phyloP scores from a whole-genome alignment of 2,113 vertebrate genomes.

The Fregetta grallaria region DNA sequence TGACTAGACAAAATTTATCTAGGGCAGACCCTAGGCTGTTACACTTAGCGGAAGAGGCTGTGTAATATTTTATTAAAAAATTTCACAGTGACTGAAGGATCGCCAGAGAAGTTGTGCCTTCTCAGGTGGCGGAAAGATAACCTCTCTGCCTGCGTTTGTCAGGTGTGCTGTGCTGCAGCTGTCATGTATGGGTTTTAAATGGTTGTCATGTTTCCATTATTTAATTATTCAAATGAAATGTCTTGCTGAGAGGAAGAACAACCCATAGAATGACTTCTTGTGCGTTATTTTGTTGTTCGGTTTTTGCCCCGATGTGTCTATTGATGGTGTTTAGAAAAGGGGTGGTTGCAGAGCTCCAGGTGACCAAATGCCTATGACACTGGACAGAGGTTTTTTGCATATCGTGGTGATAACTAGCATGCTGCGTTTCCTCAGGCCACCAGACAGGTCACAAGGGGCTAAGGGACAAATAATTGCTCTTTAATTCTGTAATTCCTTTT shows the following conservation, averaged over 20 bases:
- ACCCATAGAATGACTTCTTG: conserved; percentile 37
- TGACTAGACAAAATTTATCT: background rate
- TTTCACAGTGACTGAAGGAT: background rate
- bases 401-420: conserved; percentile 73
- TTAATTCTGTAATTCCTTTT: conserved; percentile 76
- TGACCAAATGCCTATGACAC: conserved; percentile 79
- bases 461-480: conserved; percentile 74
- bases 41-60: background rate
- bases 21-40: background rate
- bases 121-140: accelerated
- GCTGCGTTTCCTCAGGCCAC: conserved; percentile 77
- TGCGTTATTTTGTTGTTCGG: conserved; percentile 32
- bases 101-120: background rate
- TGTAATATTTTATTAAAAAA: background rate
- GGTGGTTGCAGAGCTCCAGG: conserved; percentile 72
- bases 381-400: conserved; percentile 71
- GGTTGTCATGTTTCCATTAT: conserved; percentile 70
- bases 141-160: background rate
- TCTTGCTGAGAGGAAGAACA: conserved; percentile 68
- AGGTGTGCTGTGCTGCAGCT: conserved; percentile 12
- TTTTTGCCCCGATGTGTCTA: conserved; percentile 18
- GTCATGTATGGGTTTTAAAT: conserved; percentile 56
- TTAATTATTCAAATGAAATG: conserved; percentile 74
- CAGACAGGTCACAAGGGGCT: conserved; percentile 70
- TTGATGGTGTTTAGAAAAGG: conserved; percentile 51